Base-by-base conservation (phyloP, 2,113 vertebrate genomes). In the Corythoichthys intestinalis region DNA sequence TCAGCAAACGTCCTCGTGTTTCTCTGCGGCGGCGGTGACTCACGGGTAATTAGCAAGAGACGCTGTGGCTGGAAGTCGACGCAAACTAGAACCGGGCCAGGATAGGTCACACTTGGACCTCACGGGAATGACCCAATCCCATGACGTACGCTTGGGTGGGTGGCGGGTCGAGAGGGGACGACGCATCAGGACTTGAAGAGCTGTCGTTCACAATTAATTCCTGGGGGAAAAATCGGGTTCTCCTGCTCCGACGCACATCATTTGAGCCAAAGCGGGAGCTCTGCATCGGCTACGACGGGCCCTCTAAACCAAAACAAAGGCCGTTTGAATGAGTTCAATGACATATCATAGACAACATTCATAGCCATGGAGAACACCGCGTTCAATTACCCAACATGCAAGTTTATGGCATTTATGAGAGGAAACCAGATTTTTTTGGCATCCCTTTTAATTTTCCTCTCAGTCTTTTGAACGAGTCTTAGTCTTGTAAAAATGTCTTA, bases 41-140 rank as follows among this genome's bases (percentile, higher is more conserved):
- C 79, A 80, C 80, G 13, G 76, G 80, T 87, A 91, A 92, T 92
- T 92, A 91, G 82, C 80, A 65, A 79, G 82, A 88, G 87, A 89
- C 73, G 87, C 84, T 20, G 71, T 71, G 70, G 85, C 82, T 92
- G 82, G 85, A 91, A 90, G 79, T 84, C 82, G 87, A 91, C 84
- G 77, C 90, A 90, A 91, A 91, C 87, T 92, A 91, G 88, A 92
- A 88, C 91, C 72, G 35, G 73, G 66, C 62, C 49, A 75, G 72
- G 67, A 87, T 79, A 66, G 77, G 82, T 93, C 85, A 91, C 90
- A 87, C 84, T 89, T 89, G 91, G 89, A 87, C 79, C 81, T 70
- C 79, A 86, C 6, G 66, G 48, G 68, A 73, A 90, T 91, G 88
- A 90, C 84, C 67, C 60, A 63, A 63, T 41, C 41, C 17, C 37